These are phyloP conservation scores for Imbricaverruca yamaguchii DNA, from an alignment of 2,888 invertebrate species.

Conservation along the genomic window DNA sequence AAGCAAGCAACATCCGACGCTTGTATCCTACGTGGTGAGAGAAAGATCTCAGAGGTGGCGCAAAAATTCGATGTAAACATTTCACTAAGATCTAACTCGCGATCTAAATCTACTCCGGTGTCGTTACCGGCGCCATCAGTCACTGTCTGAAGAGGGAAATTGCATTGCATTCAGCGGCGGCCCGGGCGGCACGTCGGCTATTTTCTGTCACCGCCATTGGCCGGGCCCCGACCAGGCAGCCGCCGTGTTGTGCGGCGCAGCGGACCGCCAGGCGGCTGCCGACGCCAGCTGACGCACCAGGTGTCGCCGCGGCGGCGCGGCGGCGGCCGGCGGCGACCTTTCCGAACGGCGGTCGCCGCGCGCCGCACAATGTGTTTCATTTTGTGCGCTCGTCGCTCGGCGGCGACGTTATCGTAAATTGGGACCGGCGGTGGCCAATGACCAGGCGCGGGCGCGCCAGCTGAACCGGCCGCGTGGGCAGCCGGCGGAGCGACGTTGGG, in stretches of 20 bases:
- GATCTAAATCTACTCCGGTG: too few species aligned
- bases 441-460: too few species aligned
- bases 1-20: too few species aligned
- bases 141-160: neutral
- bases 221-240: neutral
- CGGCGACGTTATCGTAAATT: constrained; percentile 8
- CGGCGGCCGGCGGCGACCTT: neutral
- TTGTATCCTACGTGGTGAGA: too few species aligned
- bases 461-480: neutral
- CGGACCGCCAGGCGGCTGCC: neutral
- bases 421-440: neutral
- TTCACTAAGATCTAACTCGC: neutral
- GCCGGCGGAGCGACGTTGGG: neutral
- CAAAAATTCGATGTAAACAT: neutral
- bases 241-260: neutral
- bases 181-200: neutral
- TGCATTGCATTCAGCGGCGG: neutral
- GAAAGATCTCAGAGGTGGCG: too few species aligned
- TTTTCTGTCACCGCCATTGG: neutral
- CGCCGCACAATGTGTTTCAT: neutral
- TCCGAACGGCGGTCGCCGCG: neutral
- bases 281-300: neutral
- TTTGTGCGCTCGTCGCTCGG: constrained; percentile 32
- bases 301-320: neutral
- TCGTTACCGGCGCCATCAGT: neutral